phyloP scores from a whole-genome alignment of 2,797 vertebrate genomes.

The Arctocebus calabarensis region DNA sequence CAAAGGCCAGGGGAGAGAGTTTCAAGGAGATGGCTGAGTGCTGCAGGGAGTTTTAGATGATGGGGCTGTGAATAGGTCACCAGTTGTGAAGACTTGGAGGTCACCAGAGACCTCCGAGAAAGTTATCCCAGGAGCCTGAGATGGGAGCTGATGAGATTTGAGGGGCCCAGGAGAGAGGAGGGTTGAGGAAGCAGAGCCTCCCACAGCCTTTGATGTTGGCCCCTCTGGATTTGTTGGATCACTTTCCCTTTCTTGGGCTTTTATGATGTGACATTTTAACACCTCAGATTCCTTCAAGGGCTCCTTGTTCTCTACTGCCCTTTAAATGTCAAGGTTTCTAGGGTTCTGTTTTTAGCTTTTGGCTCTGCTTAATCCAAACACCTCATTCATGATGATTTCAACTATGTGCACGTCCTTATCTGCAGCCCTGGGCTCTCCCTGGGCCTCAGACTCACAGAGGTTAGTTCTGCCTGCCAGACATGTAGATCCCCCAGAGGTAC shows the following conservation, averaged over 20 bases:
- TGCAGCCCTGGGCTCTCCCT: background rate
- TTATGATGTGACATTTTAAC: background rate
- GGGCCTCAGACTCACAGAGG: background rate
- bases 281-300: constrained; percentile 36
- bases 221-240: background rate
- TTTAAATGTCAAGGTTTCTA: constrained; percentile 70
- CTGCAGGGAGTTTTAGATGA: background rate
- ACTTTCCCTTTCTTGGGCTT: constrained; percentile 10
- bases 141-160: background rate
- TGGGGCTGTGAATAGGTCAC: background rate
- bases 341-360: constrained; percentile 62
- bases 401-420: background rate
- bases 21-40: background rate
- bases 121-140: background rate
- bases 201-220: background rate
- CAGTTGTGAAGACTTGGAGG: background rate
- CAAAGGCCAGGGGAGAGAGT: background rate
- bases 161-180: background rate
- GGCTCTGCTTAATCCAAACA: constrained; percentile 27
- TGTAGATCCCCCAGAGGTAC: background rate
- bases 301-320: constrained; percentile 44
- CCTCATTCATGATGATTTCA: background rate
- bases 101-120: background rate
- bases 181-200: background rate
- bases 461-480: background rate